Conservation (phyloP, 2,113 vertebrate species). For the Melospiza melodia region DNA sequence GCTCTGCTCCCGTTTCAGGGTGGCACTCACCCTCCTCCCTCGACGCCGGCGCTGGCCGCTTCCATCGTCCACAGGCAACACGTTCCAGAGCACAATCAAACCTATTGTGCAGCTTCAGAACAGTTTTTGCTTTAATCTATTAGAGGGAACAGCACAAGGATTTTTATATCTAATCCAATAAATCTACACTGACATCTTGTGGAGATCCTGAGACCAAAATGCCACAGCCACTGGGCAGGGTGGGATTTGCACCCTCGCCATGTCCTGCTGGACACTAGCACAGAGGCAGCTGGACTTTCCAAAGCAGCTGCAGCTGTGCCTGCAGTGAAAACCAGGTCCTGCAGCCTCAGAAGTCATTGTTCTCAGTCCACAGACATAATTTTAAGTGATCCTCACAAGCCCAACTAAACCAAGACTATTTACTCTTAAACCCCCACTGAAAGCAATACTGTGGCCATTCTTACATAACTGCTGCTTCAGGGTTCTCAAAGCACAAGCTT, state of each 20-base stretch:
- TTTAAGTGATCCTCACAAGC: background rate
- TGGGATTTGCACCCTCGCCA: background rate
- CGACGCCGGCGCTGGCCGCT: rapidly evolving
- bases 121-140: conserved; percentile 12
- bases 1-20: background rate
- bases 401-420: background rate
- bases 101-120: conserved; percentile 15
- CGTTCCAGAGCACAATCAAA: conserved; percentile 41
- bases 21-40: background rate
- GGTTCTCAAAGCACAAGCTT: background rate
- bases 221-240: background rate
- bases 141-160: background rate
- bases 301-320: background rate
- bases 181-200: conserved; percentile 71
- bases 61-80: background rate
- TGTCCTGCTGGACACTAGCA: background rate
- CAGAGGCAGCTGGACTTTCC: background rate
- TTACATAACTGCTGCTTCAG: background rate
- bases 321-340: background rate
- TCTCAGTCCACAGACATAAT: background rate
- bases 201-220: conserved; percentile 14
- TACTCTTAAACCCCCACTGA: background rate
- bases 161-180: conserved; percentile 34
- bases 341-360: background rate
- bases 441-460: background rate